Base-by-base conservation (phyloP, 2,797 vertebrate genomes). In the Lemur catta region DNA sequence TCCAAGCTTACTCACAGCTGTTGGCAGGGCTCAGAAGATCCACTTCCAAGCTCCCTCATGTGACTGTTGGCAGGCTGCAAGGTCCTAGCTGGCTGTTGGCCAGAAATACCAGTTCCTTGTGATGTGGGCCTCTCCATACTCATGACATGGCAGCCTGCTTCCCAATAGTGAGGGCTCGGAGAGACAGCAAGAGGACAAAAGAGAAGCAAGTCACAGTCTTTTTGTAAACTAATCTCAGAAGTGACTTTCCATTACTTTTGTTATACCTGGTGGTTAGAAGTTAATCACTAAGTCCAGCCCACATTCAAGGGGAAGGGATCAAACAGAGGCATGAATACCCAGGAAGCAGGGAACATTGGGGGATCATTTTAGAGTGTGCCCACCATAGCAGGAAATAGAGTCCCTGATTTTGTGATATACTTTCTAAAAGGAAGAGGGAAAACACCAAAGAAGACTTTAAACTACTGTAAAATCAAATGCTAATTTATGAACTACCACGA, bases 61-160 rank as follows among this genome's bases (percentile, higher is more conserved):
- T 79, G 75, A 78, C 94, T 95, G 14, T 63, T 95, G 74, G 97
- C 94, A 86, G 46, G 43, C 69, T 18, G 52, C 43, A 61, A 57
- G 78, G 22, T 65, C 48, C 90, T 78, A 43, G 14, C 65, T 76
- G 80, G 87, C 87, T 59, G 1, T 26, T 46, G 52, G n/a, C 92
- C 91, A 89, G 75, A 94, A 92, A 57, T n/a, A 61, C 84, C 35
- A 41, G 26, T 52, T 84, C 33, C 93, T 89, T 76, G 22, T 65
- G 35, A 87, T 52, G 10, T 35, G 52, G 26, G 20, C 76, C 63
- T 87, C 72, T 93, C 80, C 50, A 24, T 28, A 50, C 2, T 50
- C 15, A 35, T 48, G 93, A n/a, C 4, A 48, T 75, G 67, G 35
- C 52, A 35, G 11, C 65, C 71, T 84, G 24, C 74, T 91, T 97